phyloP scores from a whole-genome alignment of 2,888 invertebrate species.

The Drosophila colorata region DNA sequence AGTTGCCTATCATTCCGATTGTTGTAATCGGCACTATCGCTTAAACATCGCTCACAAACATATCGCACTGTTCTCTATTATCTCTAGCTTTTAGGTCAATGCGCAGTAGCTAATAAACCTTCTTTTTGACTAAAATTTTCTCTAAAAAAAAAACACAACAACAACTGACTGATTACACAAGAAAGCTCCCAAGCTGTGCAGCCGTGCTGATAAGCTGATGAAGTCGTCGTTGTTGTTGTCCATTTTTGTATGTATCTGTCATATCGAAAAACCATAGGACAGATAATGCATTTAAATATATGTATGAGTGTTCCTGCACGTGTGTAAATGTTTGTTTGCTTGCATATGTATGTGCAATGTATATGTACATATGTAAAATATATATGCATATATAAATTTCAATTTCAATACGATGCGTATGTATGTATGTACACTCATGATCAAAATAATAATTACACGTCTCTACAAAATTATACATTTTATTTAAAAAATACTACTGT shows the following conservation, averaged over 20 bases:
- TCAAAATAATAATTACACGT: neutral
- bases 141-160: constrained; percentile 6
- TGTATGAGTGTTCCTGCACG: neutral
- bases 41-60: neutral
- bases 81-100: constrained; percentile 51
- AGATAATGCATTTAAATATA: constrained; percentile 10
- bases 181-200: constrained; percentile 1
- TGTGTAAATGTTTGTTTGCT: constrained; percentile 1
- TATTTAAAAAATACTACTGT: too few species aligned
- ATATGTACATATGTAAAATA: neutral
- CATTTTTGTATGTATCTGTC: constrained; percentile 5
- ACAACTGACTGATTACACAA: constrained; percentile 5
- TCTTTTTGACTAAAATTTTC: constrained; percentile 6
- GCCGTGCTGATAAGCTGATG: constrained; percentile 21
- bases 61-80: constrained; percentile 17
- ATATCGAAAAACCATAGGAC: constrained; percentile 24
- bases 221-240: constrained; percentile 7
- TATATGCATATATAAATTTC: constrained; percentile 7
- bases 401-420: neutral
- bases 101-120: constrained; percentile 29
- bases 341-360: constrained; percentile 1
- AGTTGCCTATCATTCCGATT: neutral
- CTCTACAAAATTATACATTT: too few species aligned
- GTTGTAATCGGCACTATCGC: neutral
- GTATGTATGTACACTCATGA: neutral